Percentiles rank a stretch among this genome's conserved stretches.
phyloP scores from a whole-genome alignment of 2,888 invertebrate genomes.

The Acrocera orbiculus region DNA sequence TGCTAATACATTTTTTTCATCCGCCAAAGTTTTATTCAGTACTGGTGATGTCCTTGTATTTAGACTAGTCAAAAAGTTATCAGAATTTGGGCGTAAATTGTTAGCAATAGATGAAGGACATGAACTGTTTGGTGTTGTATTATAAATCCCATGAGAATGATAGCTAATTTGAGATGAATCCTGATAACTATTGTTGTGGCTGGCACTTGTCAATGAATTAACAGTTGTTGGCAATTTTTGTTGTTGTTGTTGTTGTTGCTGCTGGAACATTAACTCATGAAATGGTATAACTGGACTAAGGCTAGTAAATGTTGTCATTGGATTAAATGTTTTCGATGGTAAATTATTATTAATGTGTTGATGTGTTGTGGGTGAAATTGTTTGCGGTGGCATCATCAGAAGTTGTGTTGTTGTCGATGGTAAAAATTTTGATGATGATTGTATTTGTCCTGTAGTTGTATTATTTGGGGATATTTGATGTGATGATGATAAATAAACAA shows the following conservation, averaged over 20 bases:
- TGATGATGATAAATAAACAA: slow-evolving; percentile 15
- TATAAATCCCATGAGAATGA: too few relatives aligned
- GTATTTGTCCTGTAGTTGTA: slow-evolving; percentile 5
- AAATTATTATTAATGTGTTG: slow-evolving; percentile 6
- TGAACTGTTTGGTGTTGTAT: too few relatives aligned
- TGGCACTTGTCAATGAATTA: not conserved
- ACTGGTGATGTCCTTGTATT: too few relatives aligned
- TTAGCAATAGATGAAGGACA: too few relatives aligned
- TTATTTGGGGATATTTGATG: slow-evolving; percentile 9
- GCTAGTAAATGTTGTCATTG: slow-evolving; percentile 6
- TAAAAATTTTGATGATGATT: slow-evolving; percentile 8
- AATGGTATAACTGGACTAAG: slow-evolving; percentile 8
- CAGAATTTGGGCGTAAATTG: slow-evolving; percentile 1
- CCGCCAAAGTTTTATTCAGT: too few relatives aligned
- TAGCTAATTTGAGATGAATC: too few relatives aligned
- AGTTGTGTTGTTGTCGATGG: slow-evolving; percentile 11
- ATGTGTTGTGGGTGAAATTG: slow-evolving; percentile 13
- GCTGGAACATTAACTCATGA: slow-evolving; percentile 13
- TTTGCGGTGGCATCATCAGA: slow-evolving; percentile 13
- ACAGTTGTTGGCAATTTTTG: not conserved
- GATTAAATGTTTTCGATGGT: slow-evolving; percentile 7
- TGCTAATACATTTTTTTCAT: slow-evolving; percentile 25
- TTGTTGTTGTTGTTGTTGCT: slow-evolving; percentile 11
- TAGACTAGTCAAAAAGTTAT: slow-evolving; percentile 7
- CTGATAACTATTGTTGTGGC: not conserved